Evolutionary conservation across 2,113 vertebrate genomes (phyloP), one percentile per base, ranked within the genome.

Genomic region (Misgurnus anguillicaudatus): DNA sequence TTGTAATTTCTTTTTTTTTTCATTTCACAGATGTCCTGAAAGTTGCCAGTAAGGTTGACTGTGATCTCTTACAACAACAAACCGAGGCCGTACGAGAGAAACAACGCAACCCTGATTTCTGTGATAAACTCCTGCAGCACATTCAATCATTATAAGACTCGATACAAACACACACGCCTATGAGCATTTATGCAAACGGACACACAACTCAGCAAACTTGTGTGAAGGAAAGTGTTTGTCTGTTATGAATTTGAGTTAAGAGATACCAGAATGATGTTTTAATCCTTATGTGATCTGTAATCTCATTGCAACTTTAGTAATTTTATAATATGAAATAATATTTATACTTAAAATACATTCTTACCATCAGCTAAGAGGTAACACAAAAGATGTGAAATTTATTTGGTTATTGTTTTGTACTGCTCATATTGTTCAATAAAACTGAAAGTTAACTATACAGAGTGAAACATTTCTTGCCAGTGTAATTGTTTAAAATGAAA

Each of bases 11-110:
- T 58, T 39, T 86, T 7, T 63, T 9, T 72, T 5, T 65, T 39
- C n/a, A 57, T 4, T 39, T 78, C 14, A 4, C 90, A 99, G 97
- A 96, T 38, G 90, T 95, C 82, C 90, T 99, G 76, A 97, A 94
- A 85, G 90, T 90, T 58, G 94, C 93, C 75, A 92, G 95, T 1
- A 0, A 9, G 5, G 88, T 96, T 14, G 90, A 93, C 66, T 93
- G 95, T 0, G 87, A 85, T 0, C 79, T 95, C 17, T 90, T 99
- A 7, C 68, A 87, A 69, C 87, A 78, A 63, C 94, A 95, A 75
- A 88, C 89, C 0, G 94, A 96, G 87, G 92, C 90, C 0, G 94
- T 91, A 8, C 77, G 89, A 63, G 90, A 94, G 68, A 96, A 96
- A 80, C 97, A 98, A 51, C 92, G 93, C 67, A 93, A 90, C 0